Base-by-base conservation (phyloP, 2,888 invertebrate genomes). In the Eristalinus sepulchralis region DNA sequence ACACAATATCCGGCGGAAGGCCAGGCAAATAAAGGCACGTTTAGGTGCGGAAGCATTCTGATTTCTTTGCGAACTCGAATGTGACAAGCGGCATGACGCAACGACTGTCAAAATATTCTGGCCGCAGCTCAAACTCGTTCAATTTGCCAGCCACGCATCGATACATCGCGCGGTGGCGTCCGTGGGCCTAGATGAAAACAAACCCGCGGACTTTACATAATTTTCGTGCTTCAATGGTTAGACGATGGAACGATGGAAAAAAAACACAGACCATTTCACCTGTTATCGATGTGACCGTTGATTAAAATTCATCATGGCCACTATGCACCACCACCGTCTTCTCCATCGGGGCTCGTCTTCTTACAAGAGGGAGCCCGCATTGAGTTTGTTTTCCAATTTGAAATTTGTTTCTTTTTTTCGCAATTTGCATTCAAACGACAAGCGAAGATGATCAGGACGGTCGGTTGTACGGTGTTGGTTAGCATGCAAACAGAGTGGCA, bases 261-360 rank as follows among this genome's bases (percentile, higher is more conserved):
- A 68, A 13, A 63, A 60, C 22, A 59, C 57, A 60, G 31, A 59
- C 57, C 57, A 83, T 84, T 79, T 84, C 71, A 72, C 71, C 81
- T 77, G 76, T 72, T 81, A 76, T 67, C 85, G 82, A 77, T 60
- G 77, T 72, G 67, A 82, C 64, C 77, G 39, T 53, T 77, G 72
- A 68, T 85, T 85, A 73, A 85, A 85, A 85, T 85, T 82, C 85
- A 85, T 68, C 68, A 76, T 76, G 76, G 72, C 66, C 71, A 84
- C 55, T 72, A 81, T 81, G 62, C 63, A 70, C 57, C 68, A 55
- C 47, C 67, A 11, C 39, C 8, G 1, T 1, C 24, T 4, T 4
- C 53, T 53, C 53, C 36, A 17, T 20, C 47, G 47, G 64, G 55
- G 55, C 55, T 64, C 53, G 55, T 75, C 34, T 39, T 57, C 27